Base-by-base conservation (phyloP, 23 tunicate genomes). In the Styela plicata region DNA sequence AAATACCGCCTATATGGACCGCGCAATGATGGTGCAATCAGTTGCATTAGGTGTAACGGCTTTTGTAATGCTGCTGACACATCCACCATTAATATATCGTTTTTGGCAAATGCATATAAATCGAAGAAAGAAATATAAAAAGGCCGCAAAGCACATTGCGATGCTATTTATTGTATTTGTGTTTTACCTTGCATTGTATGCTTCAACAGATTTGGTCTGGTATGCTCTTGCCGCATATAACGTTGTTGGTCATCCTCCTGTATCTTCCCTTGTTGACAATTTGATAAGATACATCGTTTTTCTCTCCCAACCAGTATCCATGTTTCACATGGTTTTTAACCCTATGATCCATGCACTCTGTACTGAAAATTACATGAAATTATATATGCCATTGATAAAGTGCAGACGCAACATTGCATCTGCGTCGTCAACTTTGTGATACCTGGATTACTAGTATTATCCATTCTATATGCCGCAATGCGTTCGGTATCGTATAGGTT, bases 321-420 rank as follows among this genome's bases (percentile, higher is more conserved):
- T 66, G 71, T 66, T 66, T 3, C 71, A 66, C 31, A 66, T 66
- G 30, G 71, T 66, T 66, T 26, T 66, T 3, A 66, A 66, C 16
- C 71, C 71, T 28, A 28, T 66, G 10, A 5, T 66, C 31, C 71
- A 66, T 28, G 71, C 71, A 5, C 71, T 66, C 30, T 3, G 30
- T 25, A 66, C 71, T 10, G 71, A 66, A 17, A 66, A 66, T 66
- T 66, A 25, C 16, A 26, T 26, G 31, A 66, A 66, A 3, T 17
- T 25, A 25, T 66, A 66, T 17, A 66, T 66, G 31, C 71, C 71
- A 7, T n/a, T n/a, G n/a, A 7, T 66, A 25, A 3, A 3, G 10
- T 66, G 71, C 16, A 66, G 17, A 66, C 30, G 16, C 5, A 66
- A 66, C 7, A 26, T 25, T 66, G 71, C 31, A 66, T 66, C 31